A percentile compares a stretch with the other conserved stretches of the same genome.
These are phyloP conservation scores for Archaeoteleia sp. DNA, from an alignment of 2,888 invertebrate species.

Conservation along the genomic window DNA sequence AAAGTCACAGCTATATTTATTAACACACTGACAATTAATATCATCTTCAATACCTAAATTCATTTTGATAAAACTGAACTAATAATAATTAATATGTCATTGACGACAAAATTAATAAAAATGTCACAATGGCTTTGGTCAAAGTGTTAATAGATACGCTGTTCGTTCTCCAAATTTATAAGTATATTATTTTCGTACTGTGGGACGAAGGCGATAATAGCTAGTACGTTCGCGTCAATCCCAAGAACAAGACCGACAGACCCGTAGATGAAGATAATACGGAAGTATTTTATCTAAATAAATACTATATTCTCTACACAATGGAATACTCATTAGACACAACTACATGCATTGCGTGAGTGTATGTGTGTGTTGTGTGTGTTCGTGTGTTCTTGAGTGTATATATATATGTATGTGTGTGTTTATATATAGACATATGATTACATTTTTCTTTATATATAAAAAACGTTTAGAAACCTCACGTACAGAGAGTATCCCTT, in stretches of 20 bases:
- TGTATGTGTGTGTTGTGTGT: conserved; percentile 35
- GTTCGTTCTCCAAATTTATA: conserved; percentile 20
- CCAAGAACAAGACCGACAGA: conserved; percentile 36
- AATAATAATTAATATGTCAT: background rate
- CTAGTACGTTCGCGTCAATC: conserved; percentile 27
- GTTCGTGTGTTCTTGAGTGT: conserved; percentile 13
- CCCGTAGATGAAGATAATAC: conserved; percentile 53
- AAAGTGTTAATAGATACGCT: conserved; percentile 29
- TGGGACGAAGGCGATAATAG: conserved; percentile 31
- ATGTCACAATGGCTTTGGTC: conserved; percentile 21
- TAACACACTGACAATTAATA: too few species aligned
- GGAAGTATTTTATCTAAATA: conserved; percentile 67
- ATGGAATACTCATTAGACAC: conserved; percentile 69
- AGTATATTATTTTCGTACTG: conserved; percentile 23
- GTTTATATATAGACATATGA: conserved; percentile 35
- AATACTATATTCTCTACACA: conserved; percentile 72
- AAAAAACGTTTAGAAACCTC: conserved; percentile 46
- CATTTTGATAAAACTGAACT: conserved; percentile 37
- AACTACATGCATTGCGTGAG: conserved; percentile 51
- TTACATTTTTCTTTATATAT: conserved; percentile 43
- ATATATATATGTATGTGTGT: conserved; percentile 25
- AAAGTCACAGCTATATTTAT: conserved; percentile 17
- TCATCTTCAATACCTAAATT: too few species aligned
- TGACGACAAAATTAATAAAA: conserved; percentile 44
- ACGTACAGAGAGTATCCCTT: conserved; percentile 31